A percentile compares a stretch with the other conserved stretches of the same genome.
phyloP scores from a whole-genome alignment of 2,888 invertebrate genomes.

The Emmelina monodactyla region DNA sequence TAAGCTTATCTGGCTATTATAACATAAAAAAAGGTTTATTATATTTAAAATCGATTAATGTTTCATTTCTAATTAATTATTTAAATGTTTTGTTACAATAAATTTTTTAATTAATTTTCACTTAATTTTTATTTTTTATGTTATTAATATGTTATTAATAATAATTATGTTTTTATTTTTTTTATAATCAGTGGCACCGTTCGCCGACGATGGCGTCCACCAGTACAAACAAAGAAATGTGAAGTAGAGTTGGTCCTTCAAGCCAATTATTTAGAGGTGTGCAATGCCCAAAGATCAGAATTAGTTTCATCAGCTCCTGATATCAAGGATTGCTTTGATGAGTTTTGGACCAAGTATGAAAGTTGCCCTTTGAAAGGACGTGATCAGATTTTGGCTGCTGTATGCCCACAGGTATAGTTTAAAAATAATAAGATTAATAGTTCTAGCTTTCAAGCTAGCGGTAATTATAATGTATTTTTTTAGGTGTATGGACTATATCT shows the following conservation, averaged over 20 bases:
- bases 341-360: constrained; percentile 75
- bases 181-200: constrained; percentile 72
- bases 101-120: too few species aligned
- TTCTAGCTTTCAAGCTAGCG: not conserved
- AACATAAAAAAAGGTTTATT: too few species aligned
- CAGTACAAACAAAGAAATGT: constrained; percentile 64
- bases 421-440: not conserved
- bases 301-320: constrained; percentile 68
- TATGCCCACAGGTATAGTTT: constrained; percentile 78
- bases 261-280: constrained; percentile 76
- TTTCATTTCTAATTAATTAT: too few species aligned
- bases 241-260: constrained; percentile 75
- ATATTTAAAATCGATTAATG: too few species aligned
- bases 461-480: constrained; percentile 20
- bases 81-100: too few species aligned
- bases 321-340: constrained; percentile 71
- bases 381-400: constrained; percentile 78
- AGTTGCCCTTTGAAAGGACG: constrained; percentile 74
- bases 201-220: constrained; percentile 75
- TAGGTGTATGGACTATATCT: constrained; percentile 88
- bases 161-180: too few species aligned
- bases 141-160: not conserved
- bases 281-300: constrained; percentile 52
- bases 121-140: constrained; percentile 1
- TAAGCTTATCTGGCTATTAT: not conserved